These are phyloP conservation scores for Stictonetta naevosa DNA, from an alignment of 2,113 vertebrate genomes.

Conservation along the genomic window DNA sequence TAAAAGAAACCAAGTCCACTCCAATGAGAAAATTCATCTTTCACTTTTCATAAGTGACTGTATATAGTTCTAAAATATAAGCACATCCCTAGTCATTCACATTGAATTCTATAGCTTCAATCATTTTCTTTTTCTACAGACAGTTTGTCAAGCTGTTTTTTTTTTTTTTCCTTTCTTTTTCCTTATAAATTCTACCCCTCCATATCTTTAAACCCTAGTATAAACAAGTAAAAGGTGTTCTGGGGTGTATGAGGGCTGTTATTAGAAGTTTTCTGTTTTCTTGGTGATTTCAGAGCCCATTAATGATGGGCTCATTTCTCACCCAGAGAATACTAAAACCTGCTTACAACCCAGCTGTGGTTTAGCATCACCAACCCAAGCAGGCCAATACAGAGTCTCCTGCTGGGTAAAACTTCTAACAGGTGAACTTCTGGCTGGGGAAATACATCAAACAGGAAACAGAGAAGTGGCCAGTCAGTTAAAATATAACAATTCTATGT, in stretches of 20 bases:
- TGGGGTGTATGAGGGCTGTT: accelerated
- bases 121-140: not conserved
- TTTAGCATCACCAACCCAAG: not conserved
- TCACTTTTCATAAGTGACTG: not conserved
- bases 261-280: not conserved
- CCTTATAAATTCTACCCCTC: not conserved
- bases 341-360: not conserved
- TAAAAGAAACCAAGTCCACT: not conserved
- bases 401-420: not conserved
- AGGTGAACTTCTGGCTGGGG: not conserved
- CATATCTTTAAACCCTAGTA: not conserved
- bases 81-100: not conserved
- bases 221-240: not conserved
- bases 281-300: not conserved
- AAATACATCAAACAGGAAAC: not conserved
- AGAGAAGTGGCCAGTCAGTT: not conserved
- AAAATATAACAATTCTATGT: not conserved
- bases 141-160: not conserved
- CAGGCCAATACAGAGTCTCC: not conserved
- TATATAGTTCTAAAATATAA: not conserved
- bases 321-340: not conserved
- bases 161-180: not conserved
- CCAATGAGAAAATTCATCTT: not conserved
- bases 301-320: not conserved
- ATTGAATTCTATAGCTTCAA: not conserved